Evolutionary conservation across 2,797 vertebrate genomes (phyloP), one percentile per base, ranked within the genome.

Genomic region (Hapalemur alaotrensis): DNA sequence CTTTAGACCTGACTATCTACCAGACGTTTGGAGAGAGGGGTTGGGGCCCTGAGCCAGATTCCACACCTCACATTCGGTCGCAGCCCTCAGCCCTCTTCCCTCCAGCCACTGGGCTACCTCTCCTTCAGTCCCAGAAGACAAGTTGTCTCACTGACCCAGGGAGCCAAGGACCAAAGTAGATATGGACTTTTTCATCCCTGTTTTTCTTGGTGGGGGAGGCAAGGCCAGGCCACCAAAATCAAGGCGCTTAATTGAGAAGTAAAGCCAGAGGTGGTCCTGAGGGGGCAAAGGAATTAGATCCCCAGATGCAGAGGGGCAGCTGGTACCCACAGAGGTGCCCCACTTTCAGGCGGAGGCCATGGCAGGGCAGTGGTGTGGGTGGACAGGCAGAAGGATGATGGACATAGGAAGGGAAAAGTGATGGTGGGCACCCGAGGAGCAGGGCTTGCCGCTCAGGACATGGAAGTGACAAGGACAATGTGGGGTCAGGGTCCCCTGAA

Each of bases 151-250:
- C 92, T 25, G 52, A 46, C 38, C 89, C 80, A 70, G 70, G 59
- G 92, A 76, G 80, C 84, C 52, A 2, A 69, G 87, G 80, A 90
- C 38, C 87, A 92, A 54, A 96, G 92, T 54, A 35, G 80, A 76
- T 52, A 9, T 35, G 61, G 78, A 91, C 72, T 52, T 72, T 65
- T 57, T 65, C 38, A 38, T 54, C 70, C 70, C 81, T 32, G 13
- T 63, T 48, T 57, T 25, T 82, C 70, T 46, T 69, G 67, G 59
- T 63, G 46, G 72, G 48, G 38, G 30, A 72, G 54, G 54, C 54
- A 57, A 61, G 38, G 83, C 75, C 43, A 67, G 69, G 79, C 41
- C 61, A 48, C 85, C 70, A 23, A 35, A 73, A 46, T 46, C 43
- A 46, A 46, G 43, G 9, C 43, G 11, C 43, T 46, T 46, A 2